Evolutionary conservation across 2,888 invertebrate species (phyloP).

Genomic region (Drosophila maculinotata): DNA sequence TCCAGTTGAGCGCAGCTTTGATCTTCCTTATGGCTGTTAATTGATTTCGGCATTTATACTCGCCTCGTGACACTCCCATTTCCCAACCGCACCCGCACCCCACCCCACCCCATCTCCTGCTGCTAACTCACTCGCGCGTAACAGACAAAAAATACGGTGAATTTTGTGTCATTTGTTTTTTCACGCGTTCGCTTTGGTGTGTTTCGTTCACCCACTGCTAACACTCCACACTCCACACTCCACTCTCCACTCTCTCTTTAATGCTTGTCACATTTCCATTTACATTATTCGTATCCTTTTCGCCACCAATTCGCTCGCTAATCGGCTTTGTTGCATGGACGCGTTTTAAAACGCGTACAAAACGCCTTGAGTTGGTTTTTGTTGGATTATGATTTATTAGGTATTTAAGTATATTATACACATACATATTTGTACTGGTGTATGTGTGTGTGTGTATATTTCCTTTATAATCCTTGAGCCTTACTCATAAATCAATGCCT

Average conservation of each 20-base stretch:
- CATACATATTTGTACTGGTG: not conserved
- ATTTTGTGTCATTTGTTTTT: conserved; percentile 34
- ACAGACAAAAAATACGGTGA: conserved; percentile 37
- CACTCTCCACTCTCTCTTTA: conserved; percentile 5
- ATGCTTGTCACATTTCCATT: conserved; percentile 35
- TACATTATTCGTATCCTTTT: conserved; percentile 44
- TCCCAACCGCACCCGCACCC: not conserved
- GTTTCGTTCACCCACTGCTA: too few species aligned
- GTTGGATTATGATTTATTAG: conserved; percentile 46
- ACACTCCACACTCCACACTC: not conserved
- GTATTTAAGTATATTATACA: conserved; percentile 10
- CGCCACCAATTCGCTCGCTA: conserved; percentile 30
- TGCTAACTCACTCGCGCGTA: conserved; percentile 37
- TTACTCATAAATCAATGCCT: conserved; percentile 23
- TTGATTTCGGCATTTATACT: conserved; percentile 47
- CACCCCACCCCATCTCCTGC: not conserved
- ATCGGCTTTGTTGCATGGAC: conserved; percentile 42
- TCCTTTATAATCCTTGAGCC: conserved; percentile 33
- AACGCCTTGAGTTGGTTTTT: conserved; percentile 11
- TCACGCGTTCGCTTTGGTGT: conserved; percentile 22
- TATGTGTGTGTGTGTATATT: conserved; percentile 6
- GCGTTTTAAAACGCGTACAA: conserved; percentile 40
- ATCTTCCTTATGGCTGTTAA: conserved; percentile 57
- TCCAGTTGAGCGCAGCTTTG: conserved; percentile 55
- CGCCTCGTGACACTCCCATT: conserved; percentile 27